Conservation (phyloP, 2,797 vertebrate species). For the Spinibarbus caldwelli region DNA sequence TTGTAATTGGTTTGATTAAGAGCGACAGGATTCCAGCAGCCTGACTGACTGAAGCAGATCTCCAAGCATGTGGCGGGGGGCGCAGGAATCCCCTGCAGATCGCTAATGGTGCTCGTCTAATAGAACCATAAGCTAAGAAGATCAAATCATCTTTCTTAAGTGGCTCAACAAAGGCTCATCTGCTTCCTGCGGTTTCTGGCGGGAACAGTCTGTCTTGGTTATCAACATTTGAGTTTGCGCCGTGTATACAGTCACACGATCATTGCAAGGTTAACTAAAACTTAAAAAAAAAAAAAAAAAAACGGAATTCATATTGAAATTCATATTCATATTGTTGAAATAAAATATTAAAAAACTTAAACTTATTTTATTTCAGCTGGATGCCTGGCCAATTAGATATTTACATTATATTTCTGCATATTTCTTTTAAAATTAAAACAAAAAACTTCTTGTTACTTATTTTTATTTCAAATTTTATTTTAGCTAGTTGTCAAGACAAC, state of each 20-base stretch:
- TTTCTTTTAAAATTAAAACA: too few species aligned
- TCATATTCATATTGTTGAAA: background rate
- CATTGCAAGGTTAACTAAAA: background rate
- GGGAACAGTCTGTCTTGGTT: conserved; percentile 2
- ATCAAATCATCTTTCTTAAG: conserved; percentile 40
- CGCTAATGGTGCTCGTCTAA: conserved; percentile 33
- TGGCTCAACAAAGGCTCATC: conserved; percentile 33
- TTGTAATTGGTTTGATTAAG: conserved; percentile 40
- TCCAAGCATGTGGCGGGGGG: conserved; percentile 2
- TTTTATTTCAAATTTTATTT: too few species aligned
- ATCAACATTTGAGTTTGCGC: conserved; percentile 12
- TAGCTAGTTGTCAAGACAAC: background rate
- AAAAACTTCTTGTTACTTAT: too few species aligned
- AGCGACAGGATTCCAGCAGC: conserved; percentile 37
- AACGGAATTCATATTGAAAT: too few species aligned
- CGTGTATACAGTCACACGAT: background rate
- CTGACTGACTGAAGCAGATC: conserved; percentile 30
- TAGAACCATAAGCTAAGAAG: conserved; percentile 28
- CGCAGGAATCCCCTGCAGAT: conserved; percentile 25
- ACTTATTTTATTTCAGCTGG: background rate
- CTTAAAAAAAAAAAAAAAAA: too few species aligned
- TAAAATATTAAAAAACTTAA: background rate
- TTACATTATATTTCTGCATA: background rate
- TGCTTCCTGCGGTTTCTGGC: conserved; percentile 12
- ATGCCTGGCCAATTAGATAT: background rate